Evolutionary conservation across 2,797 vertebrate species (phyloP), one percentile per base, ranked within the genome.

Genomic region (Ptychobarbus kaznakovi): DNA sequence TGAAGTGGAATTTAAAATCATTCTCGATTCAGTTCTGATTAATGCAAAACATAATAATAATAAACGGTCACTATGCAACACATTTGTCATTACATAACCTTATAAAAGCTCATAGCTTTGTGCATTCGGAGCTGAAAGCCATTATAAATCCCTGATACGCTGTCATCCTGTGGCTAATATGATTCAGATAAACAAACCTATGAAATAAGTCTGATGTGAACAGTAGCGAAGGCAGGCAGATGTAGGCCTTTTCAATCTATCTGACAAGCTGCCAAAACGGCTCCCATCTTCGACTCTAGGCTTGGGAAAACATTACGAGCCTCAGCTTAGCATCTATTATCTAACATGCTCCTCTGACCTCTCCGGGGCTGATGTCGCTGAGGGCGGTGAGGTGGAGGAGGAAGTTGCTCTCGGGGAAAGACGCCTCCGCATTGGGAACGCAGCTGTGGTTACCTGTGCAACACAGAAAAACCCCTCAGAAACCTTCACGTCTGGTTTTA

Each of bases 391-490:
- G 96, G 90, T 99, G 97, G 83, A 99, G 96, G 86, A 97, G 95
- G 92, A 97, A 98, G 90, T 98, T 99, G 94, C 97, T 99, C 87
- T 98, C 96, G 0, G 97, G 98, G 92, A 99, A 99, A 20, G 97
- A 97, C 0, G 96, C 97, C 94, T 99, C 98, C 0, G 98, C 96
- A 0, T 99, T 99, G 89, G 98, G 97, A 80, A 97, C 94, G 92
- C 98, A 99, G 94, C 97, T 99, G 94, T 99, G 98, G 92, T 99
- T 99, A 95, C 98, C 98, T 99, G 86, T 20, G 84, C 0, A 44
- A n/a, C 44, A 56, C 8, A 28, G 32, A 15, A 76, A 15, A 76
- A 66, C 51, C 1, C 5, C 6, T 80, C 11, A 65, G 65, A 28
- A 79, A 65, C 65, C 58, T 51, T 35, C 42, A 18, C 42, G 12